These are phyloP conservation scores for Acyrthosiphon pisum DNA, from an alignment of 1,140 invertebrate genomes.

Conservation along the genomic window DNA sequence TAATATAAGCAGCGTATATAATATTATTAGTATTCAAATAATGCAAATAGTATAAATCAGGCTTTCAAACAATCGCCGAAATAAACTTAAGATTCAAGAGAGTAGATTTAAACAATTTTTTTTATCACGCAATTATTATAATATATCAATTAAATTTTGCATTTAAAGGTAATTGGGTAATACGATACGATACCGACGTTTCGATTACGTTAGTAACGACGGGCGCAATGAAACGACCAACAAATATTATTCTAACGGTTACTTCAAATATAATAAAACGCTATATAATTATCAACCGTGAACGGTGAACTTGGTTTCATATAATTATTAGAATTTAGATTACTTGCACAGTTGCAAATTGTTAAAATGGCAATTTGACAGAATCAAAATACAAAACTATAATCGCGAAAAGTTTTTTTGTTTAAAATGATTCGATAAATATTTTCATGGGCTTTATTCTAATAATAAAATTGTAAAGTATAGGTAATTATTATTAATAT, in stretches of 20 bases:
- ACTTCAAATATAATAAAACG: background rate
- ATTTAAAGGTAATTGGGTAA: slow-evolving; percentile 4
- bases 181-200: background rate
- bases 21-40: background rate
- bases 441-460: background rate
- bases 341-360: background rate
- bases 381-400: background rate
- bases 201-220: background rate
- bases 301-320: background rate
- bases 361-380: background rate
- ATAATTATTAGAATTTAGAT: background rate
- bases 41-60: background rate
- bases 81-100: background rate
- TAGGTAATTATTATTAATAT: background rate
- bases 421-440: background rate
- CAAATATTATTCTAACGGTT: background rate
- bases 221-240: background rate
- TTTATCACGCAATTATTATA: background rate
- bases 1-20: background rate
- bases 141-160: background rate
- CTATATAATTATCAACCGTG: background rate
- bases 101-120: slow-evolving; percentile 7
- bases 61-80: background rate
- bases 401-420: background rate
- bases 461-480: background rate